Conservation (phyloP, 2,797 vertebrate species). For the Lophius americanus region DNA sequence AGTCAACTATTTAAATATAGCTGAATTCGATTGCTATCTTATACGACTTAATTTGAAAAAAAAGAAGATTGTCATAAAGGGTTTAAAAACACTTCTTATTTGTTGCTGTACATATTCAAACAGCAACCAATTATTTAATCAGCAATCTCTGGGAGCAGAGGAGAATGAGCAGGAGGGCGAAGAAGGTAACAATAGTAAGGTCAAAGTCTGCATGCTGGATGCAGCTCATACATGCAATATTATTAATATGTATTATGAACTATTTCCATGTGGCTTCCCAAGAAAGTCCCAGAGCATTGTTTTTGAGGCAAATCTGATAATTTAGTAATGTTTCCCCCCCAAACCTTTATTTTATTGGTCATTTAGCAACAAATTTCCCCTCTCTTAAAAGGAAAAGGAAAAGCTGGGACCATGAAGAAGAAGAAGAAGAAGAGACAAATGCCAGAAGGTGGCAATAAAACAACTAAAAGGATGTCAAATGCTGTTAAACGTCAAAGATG, state of each 20-base stretch:
- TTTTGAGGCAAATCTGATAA: slow-evolving; percentile 8
- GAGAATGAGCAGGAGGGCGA: slow-evolving; percentile 28
- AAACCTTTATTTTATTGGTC: neutral
- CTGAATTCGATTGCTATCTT: no score
- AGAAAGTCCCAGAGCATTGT: slow-evolving; percentile 1
- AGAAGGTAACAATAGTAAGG: slow-evolving; percentile 32
- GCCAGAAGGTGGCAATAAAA: no score
- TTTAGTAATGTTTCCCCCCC: neutral
- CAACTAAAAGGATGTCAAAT: no score
- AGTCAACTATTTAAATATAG: no score
- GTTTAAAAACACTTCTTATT: slow-evolving; percentile 8
- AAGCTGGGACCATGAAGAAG: neutral
- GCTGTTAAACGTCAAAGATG: no score
- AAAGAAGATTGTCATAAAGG: no score
- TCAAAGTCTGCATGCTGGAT: slow-evolving; percentile 23
- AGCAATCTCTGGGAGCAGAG: slow-evolving; percentile 22
- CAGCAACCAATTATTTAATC: slow-evolving; percentile 46
- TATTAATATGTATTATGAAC: slow-evolving; percentile 36
- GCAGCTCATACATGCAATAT: slow-evolving; percentile 16
- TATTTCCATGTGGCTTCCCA: slow-evolving; percentile 2
- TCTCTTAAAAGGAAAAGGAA: neutral
- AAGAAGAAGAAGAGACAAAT: neutral
- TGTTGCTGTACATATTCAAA: slow-evolving; percentile 19
- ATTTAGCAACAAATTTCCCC: neutral
- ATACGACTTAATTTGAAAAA: neutral